Evolutionary conservation across 2,797 vertebrate species (phyloP), one percentile per base, ranked within the genome.

Genomic region (Lateolabrax maculatus): DNA sequence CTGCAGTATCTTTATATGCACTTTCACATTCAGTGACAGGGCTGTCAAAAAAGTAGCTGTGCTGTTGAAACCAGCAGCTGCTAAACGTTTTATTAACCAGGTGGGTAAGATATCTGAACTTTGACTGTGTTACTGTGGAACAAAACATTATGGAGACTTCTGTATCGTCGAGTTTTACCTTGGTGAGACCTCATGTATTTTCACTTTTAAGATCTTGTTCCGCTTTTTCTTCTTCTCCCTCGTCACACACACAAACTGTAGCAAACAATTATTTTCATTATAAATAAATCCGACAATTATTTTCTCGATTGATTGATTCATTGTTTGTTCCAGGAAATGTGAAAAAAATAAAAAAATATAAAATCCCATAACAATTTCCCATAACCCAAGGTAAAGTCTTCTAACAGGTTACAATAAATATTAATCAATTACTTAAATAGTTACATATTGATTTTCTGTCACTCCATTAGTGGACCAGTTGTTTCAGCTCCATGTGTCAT

Each of bases 171-270:
- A 44, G 11, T 8, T 77, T 61, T 7, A 3, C 4, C 1, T 18
- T 16, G 0, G 2, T 29, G 9, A 16, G 15, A 19, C 12, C 12
- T 16, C 4, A 39, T 39, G 0, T 41, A n/a, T 5, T 69, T 84
- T 75, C 15, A 31, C 36, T 83, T 71, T 36, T 6, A n/a, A 1
- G 4, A 12, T 23, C 27, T 76, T 0, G 3, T 70, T 90, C 27
- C n/a, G 23, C 12, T 37, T 63, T 29, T 29, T 9, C 9, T 34
- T 34, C 31, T 34, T n/a, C n/a, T n/a, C n/a, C n/a, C n/a, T n/a
- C n/a, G n/a, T n/a, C n/a, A n/a, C n/a, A n/a, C n/a, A n/a, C n/a
- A n/a, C n/a, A n/a, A n/a, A n/a, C n/a, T n/a, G n/a, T n/a, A n/a
- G n/a, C n/a, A n/a, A n/a, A n/a, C n/a, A n/a, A n/a, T n/a, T n/a